phyloP scores from a whole-genome alignment of 2,888 invertebrate genomes.

The Tetragnatha montana region DNA sequence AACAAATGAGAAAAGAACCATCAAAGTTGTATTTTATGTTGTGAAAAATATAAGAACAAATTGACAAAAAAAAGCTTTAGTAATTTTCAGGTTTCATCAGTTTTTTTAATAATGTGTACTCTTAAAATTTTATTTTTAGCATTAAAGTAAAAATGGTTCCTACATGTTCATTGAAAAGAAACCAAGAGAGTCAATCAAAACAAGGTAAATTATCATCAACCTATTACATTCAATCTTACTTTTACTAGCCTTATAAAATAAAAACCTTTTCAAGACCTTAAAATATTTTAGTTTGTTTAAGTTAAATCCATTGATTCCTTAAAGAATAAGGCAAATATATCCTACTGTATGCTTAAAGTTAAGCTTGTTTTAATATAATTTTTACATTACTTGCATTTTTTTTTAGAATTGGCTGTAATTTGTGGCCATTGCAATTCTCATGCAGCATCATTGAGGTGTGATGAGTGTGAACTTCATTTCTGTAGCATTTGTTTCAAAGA shows the following conservation, averaged over 20 bases:
- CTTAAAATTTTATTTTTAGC: constrained; percentile 24
- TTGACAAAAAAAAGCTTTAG: too few species aligned
- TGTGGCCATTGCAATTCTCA: constrained; percentile 47
- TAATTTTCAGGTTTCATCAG: too few species aligned
- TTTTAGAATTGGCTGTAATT: constrained; percentile 5
- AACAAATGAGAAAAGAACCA: too few species aligned
- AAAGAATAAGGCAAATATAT: too few species aligned
- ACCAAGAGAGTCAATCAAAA: constrained; percentile 14
- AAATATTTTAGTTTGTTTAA: too few species aligned
- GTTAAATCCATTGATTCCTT: too few species aligned
- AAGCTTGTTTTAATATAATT: not conserved
- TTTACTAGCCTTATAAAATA: too few species aligned
- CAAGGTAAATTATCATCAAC: constrained; percentile 10
- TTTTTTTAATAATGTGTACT: too few species aligned
- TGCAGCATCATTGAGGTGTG: constrained; percentile 61
- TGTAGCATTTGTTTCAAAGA: constrained; percentile 64
- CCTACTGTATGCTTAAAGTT: too few species aligned
- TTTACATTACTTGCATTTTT: not conserved
- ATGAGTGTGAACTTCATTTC: constrained; percentile 60
- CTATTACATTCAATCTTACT: not conserved
- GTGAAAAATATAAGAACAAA: too few species aligned
- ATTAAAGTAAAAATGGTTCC: constrained; percentile 48
- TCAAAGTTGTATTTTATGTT: too few species aligned
- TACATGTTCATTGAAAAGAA: constrained; percentile 9
- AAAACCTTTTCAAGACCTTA: too few species aligned